Evolutionary conservation across 2,888 invertebrate species (phyloP), one percentile per base, ranked within the genome.

Genomic region (Campoletis raptor): DNA sequence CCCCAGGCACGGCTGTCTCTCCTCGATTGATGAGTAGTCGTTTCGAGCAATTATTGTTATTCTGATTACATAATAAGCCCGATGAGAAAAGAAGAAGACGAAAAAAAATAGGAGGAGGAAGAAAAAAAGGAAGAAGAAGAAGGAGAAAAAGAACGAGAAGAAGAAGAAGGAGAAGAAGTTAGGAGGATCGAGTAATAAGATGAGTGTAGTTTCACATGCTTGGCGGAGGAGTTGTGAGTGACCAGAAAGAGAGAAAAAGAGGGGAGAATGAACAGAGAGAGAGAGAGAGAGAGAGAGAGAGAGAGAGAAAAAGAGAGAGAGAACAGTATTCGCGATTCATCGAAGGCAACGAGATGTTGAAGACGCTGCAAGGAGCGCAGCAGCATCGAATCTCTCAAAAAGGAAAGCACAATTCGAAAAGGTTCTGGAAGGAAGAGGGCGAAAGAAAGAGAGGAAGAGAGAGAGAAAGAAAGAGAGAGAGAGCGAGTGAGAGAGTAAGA

Each of bases 11-110:
- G 88, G 90, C 91, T 92, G 93, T 93, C 92, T 88, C 89, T 92
- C 89, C 87, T 89, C 90, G 92, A 93, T 93, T 93, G 93, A 93
- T 92, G 92, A 92, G 92, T 89, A 90, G 91, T 91, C 92, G 91
- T 90, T 90, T 90, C 90, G 89, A 91, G 90, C 92, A 93, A 93
- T 93, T 94, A 93, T 94, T 92, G 92, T 92, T 92, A 92, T 93
- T 93, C 92, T 91, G 92, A 93, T 93, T 94, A 92, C 89, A 91
- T 93, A 93, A 93, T 93, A 92, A 93, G 91, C 90, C 88, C 83
- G 87, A 85, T 83, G 85, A 83, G 81, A 86, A 83, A 88, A 89
- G 87, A 85, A 80, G 83, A 85, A 81, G 79, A 81, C 42, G 57
- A 69, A 73, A 72, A 61, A 80, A 61, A 78, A 70, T 81, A 84